phyloP scores from a whole-genome alignment of 37 sponge, comb jelly and placozoan species.

The Axinella damicornis region DNA sequence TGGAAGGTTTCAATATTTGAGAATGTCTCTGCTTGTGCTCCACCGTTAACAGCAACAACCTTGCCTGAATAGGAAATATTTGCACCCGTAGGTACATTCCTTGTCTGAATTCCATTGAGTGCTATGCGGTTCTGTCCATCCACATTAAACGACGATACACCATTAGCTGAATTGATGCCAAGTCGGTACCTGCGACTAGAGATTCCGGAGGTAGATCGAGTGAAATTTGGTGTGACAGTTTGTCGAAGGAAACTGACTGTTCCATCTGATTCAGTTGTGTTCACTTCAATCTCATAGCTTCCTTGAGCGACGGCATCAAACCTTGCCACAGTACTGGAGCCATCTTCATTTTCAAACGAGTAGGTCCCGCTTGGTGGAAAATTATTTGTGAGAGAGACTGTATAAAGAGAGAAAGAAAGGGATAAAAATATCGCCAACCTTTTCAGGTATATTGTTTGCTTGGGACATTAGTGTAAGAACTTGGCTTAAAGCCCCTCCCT shows the following conservation, averaged over 20 bases:
- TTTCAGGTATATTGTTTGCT: no score
- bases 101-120: neutral
- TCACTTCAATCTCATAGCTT: neutral
- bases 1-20: neutral
- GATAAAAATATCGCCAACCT: no score
- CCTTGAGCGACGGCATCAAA: neutral
- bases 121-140: neutral
- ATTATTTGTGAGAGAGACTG: neutral
- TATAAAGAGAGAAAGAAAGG: neutral
- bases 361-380: conserved; percentile 1
- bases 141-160: neutral
- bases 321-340: neutral
- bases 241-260: neutral
- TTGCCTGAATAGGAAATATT: neutral
- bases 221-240: neutral
- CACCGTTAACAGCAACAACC: neutral
- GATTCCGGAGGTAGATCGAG: neutral
- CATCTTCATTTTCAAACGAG: conserved; percentile 1
- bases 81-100: neutral
- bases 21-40: no score
- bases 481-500: no score
- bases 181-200: neutral
- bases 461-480: no score
- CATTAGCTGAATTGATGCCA: neutral
- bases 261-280: conserved; percentile 31